These are phyloP conservation scores for Cottus gobio DNA, from an alignment of 2,113 vertebrate genomes.

Conservation along the genomic window DNA sequence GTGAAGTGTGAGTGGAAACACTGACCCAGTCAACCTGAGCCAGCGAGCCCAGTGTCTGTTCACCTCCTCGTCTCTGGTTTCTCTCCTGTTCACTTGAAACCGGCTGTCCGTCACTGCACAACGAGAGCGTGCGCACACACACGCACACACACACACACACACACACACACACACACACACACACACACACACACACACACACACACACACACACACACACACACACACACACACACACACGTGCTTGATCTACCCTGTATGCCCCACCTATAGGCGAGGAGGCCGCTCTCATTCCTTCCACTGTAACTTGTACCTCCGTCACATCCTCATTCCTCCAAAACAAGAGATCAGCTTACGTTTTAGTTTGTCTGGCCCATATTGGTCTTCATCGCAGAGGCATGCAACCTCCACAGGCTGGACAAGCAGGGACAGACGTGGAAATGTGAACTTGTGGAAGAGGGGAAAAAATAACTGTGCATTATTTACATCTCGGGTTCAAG, in stretches of 20 bases:
- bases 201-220: neutral
- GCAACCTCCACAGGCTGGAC: neutral
- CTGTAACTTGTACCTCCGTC: constrained; percentile 39
- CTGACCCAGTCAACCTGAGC: constrained; percentile 71
- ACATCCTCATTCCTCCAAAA: constrained; percentile 66
- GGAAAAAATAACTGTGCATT: neutral
- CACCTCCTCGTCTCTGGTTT: constrained; percentile 72
- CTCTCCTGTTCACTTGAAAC: constrained; percentile 74
- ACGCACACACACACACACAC: neutral
- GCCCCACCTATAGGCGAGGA: constrained; percentile 11
- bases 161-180: neutral
- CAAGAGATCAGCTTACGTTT: constrained; percentile 65
- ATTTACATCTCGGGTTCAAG: constrained; percentile 11
- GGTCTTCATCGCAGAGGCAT: neutral
- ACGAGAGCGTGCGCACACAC: too few species aligned
- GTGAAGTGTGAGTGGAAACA: constrained; percentile 77
- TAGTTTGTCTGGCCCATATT: constrained; percentile 30
- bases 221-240: neutral
- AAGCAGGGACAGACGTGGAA: neutral
- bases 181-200: constrained; percentile 23
- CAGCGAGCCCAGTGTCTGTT: constrained; percentile 52
- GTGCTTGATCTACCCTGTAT: constrained; percentile 26
- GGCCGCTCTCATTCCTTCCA: constrained; percentile 51
- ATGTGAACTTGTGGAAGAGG: neutral
- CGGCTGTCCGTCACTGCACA: constrained; percentile 53